Conservation (phyloP, 2,113 vertebrate species). For the Dinomys branickii region DNA sequence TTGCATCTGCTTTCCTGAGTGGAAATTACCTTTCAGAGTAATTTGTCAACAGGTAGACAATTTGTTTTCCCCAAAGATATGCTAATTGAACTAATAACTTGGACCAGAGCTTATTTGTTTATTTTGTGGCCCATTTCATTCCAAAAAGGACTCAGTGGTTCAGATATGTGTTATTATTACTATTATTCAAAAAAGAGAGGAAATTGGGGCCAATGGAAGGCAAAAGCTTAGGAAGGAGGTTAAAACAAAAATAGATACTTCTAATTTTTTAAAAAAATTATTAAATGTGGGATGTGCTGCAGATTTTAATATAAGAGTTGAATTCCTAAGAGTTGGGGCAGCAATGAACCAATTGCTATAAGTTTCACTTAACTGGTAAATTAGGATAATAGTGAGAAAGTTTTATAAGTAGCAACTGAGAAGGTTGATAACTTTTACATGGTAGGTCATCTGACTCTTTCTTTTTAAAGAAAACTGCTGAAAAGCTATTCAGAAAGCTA, state of each 20-base stretch:
- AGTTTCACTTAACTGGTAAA: background rate
- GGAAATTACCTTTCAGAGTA: conserved; percentile 1
- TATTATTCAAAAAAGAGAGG: background rate
- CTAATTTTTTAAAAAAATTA: conserved; percentile 4
- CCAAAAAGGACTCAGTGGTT: background rate
- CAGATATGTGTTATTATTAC: background rate
- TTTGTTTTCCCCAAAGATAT: background rate
- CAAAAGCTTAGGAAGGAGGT: background rate
- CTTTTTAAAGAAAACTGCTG: background rate
- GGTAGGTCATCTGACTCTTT: background rate
- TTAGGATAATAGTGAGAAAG: background rate
- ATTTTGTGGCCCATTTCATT: background rate
- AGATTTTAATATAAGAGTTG: conserved; percentile 31
- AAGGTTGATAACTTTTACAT: background rate
- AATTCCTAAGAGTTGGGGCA: background rate
- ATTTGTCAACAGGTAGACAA: background rate
- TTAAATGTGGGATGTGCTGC: background rate
- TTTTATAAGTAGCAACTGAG: conserved; percentile 12
- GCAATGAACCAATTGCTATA: conserved; percentile 11
- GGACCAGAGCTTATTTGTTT: background rate
- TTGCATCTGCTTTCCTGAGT: background rate
- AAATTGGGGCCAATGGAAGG: background rate
- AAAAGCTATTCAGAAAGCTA: conserved; percentile 32
- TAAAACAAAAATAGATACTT: conserved; percentile 7
- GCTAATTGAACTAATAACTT: conserved; percentile 47